These are phyloP conservation scores for Sus scrofa DNA, from an alignment of 2,113 vertebrate species.

Conservation along the genomic window T2T-Sscrofa CM000823.6:29650001-29650500, in stretches of 20 bases:
- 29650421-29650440: not conserved
- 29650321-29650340: not conserved
- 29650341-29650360: not conserved
- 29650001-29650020: too few species aligned
- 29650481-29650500: not conserved
- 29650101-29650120: not conserved
- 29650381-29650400: not conserved
- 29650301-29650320: not conserved
- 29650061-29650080: not conserved
- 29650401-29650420: not conserved
- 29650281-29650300: not conserved
- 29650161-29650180: not conserved
- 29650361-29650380: not conserved
- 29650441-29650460: not conserved
- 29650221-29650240: not conserved
- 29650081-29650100: not conserved
- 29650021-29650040: not conserved
- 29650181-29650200: not conserved
- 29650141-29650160: not conserved
- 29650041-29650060: not conserved
- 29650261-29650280: not conserved
- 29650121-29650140: not conserved
- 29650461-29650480: not conserved
- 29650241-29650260: not conserved
- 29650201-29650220: not conserved